Conservation (phyloP, 2,113 vertebrate species). For the Bubo bubo region DNA sequence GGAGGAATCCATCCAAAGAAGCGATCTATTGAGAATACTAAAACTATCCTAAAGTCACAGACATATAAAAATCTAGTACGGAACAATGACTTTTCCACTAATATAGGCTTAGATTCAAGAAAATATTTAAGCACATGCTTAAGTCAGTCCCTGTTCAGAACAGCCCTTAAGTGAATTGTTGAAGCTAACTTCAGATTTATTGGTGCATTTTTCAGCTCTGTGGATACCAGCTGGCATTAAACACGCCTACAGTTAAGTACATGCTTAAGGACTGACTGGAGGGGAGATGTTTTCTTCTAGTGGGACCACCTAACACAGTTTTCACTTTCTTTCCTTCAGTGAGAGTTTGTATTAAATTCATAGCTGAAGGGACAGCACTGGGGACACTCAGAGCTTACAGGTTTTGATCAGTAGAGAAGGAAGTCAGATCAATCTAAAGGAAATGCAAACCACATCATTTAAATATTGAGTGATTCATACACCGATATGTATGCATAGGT, state of each 20-base stretch:
- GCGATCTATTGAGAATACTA: slow-evolving; percentile 33
- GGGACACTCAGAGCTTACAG: background rate
- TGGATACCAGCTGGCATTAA: background rate
- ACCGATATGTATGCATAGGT: background rate
- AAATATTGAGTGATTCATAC: background rate
- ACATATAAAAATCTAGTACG: slow-evolving; percentile 4
- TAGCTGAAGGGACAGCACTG: accelerated
- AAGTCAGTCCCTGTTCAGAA: background rate
- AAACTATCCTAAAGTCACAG: slow-evolving; percentile 45
- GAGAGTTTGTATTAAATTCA: background rate
- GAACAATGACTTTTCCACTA: slow-evolving; percentile 61
- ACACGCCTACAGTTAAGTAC: background rate
- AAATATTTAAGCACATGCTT: slow-evolving; percentile 44
- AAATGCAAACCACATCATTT: background rate
- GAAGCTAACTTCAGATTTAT: background rate
- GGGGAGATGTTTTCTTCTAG: background rate
- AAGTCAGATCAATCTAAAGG: background rate
- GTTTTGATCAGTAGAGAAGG: background rate
- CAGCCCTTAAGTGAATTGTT: background rate
- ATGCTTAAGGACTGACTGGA: background rate
- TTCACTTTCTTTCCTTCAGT: background rate
- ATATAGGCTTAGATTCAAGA: slow-evolving; percentile 23
- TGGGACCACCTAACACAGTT: background rate
- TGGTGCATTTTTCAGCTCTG: background rate
- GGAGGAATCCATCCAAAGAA: slow-evolving; percentile 49